These are phyloP conservation scores for Labrus mixtus DNA, from an alignment of 2,113 vertebrate species.

Conservation along the genomic window DNA sequence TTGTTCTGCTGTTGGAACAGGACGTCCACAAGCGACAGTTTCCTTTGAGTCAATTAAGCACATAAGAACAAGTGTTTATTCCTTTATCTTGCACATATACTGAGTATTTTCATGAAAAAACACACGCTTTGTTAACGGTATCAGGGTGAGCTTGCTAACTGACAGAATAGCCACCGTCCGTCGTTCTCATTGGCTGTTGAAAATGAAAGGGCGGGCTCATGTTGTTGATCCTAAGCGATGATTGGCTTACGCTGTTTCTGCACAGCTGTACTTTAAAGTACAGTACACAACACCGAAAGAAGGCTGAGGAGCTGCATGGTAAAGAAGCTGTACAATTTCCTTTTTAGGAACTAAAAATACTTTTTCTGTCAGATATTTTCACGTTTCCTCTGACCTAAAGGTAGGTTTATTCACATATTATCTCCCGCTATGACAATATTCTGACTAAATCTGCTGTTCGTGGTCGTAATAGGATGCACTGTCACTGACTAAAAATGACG, in stretches of 20 bases:
- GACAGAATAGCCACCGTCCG: conserved; percentile 24
- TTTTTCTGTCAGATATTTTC: background rate
- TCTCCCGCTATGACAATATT: background rate
- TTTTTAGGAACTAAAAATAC: accelerated
- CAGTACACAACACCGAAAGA: accelerated
- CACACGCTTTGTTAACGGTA: accelerated
- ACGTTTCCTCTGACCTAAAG: background rate
- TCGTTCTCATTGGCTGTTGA: conserved; percentile 54
- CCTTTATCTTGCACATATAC: accelerated
- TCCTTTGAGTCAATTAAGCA: accelerated
- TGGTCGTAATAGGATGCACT: background rate
- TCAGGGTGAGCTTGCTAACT: accelerated
- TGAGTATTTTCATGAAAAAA: background rate
- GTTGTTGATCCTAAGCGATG: accelerated
- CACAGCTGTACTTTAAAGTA: too few relatives aligned
- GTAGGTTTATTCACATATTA: conserved; percentile 23
- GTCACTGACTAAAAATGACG: background rate
- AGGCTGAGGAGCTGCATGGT: accelerated
- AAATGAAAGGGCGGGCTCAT: background rate
- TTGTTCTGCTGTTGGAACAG: conserved; percentile 46
- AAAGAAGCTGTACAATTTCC: background rate
- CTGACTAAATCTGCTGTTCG: accelerated
- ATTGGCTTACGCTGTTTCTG: conserved; percentile 49
- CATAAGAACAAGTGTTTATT: accelerated
- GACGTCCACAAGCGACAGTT: conserved; percentile 14